These are phyloP conservation scores for Galbula dea DNA, from an alignment of 2,113 vertebrate genomes.

Conservation along the genomic window DNA sequence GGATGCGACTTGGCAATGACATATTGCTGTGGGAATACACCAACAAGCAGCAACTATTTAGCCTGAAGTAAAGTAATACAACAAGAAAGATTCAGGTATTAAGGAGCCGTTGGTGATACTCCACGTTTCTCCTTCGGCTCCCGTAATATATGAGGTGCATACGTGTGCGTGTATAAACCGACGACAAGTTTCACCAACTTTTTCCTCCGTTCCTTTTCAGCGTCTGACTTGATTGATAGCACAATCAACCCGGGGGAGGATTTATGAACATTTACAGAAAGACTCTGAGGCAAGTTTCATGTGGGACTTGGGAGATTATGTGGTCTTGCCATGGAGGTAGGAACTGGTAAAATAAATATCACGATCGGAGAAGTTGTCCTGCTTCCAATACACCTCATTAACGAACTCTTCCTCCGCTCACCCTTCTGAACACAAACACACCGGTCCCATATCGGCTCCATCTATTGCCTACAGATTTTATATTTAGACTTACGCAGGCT, in stretches of 20 bases:
- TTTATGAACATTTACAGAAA: conserved; percentile 56
- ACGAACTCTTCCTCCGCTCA: conserved; percentile 30
- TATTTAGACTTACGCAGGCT: conserved; percentile 35
- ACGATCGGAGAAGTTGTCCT: conserved; percentile 19
- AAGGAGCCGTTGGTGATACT: background rate
- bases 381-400: conserved; percentile 53
- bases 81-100: conserved; percentile 31
- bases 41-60: conserved; percentile 37
- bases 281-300: conserved; percentile 52
- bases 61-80: conserved; percentile 4
- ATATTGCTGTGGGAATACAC: conserved; percentile 45
- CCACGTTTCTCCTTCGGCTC: background rate
- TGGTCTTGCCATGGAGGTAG: conserved; percentile 44
- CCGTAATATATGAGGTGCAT: conserved; percentile 18
- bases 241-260: background rate
- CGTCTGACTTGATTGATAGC: conserved; percentile 30
- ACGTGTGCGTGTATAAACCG: background rate
- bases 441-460: background rate
- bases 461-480: conserved; percentile 47
- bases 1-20: conserved; percentile 51
- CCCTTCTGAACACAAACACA: conserved; percentile 47
- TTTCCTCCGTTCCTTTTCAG: conserved; percentile 27
- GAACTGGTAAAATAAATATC: conserved; percentile 54
- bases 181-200: conserved; percentile 60
- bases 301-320: conserved; percentile 59